Evolutionary conservation across 2,113 vertebrate species (phyloP), one percentile per base, ranked within the genome.

Genomic region (Phaethornis superciliosus): DNA sequence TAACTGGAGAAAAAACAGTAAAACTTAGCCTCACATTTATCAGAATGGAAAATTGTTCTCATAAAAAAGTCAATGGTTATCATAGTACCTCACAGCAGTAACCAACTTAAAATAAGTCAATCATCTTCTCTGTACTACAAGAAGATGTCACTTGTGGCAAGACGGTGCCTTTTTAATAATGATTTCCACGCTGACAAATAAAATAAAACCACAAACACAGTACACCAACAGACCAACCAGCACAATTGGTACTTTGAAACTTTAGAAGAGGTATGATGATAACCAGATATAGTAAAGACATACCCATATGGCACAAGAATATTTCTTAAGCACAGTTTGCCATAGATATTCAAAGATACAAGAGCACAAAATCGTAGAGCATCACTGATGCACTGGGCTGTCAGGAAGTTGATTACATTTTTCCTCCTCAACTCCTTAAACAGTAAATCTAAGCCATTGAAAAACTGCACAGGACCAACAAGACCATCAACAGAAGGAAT

Each of bases 1-100:
- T 19, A 83, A 69, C 63, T 90, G 33, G 60, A 95, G 81, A 92
- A 88, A 75, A 85, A 77, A 84, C 9, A 71, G 12, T 74, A 82
- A 85, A 79, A 88, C 77, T 74, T 63, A 52, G 51, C 67, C 52
- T 88, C 51, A 21, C 0, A 0, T 80, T 93, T 87, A 88, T 89
- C 58, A 91, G 51, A 52, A n/a, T 86, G 79, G 79, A 90, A 95
- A 92, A 81, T 1, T 2, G 16, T 69, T 89, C 67, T 89, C 56
- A 67, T 94, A 80, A 93, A 94, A 85, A 77, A 77, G 75, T 35
- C 67, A 65, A 28, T 32, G 40, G 79, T 46, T 88, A 79, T 63
- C 76, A 81, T 21, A 90, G 44, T 47, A 75, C 32, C 28, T 93
- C 60, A 54, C 58, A 70, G 71, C 47, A 51, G 56, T 30, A 78